Conservation (phyloP, 2,797 vertebrate genomes). For the Liparis tanakae region DNA sequence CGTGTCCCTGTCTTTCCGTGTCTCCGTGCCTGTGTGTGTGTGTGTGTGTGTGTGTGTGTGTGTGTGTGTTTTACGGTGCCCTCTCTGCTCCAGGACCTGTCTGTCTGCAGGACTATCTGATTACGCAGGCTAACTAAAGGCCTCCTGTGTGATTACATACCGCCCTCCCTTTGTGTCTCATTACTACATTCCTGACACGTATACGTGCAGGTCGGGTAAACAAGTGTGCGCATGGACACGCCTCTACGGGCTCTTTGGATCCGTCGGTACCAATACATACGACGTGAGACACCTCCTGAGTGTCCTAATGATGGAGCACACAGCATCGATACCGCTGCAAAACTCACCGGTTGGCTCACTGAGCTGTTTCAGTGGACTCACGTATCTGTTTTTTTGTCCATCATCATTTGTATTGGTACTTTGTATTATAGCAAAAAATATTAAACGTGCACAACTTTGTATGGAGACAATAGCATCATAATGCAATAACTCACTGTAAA, state of each 20-base stretch:
- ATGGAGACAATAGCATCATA: background rate
- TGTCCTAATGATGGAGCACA: background rate
- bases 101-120: constrained; percentile 78
- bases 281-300: background rate
- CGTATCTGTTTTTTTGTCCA: background rate
- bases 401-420: background rate
- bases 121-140: constrained; percentile 77
- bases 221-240: constrained; percentile 11
- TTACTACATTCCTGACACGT: constrained; percentile 76
- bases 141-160: constrained; percentile 78
- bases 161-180: constrained; percentile 69
- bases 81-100: constrained; percentile 70
- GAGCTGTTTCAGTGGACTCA: background rate
- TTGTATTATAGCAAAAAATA: background rate
- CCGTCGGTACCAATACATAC: background rate
- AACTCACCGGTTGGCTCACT: background rate
- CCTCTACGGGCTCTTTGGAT: background rate
- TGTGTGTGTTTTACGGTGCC: constrained; percentile 65
- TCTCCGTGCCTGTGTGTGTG: constrained; percentile 38
- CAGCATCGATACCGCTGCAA: background rate
- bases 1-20: constrained; percentile 61
- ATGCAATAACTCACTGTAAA: no score
- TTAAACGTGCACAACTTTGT: background rate
- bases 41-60: constrained; percentile 47
- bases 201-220: constrained; percentile 42